Percentiles rank a stretch among this genome's conserved stretches.
These are phyloP conservation scores for Indri indri DNA, from an alignment of 2,113 vertebrate genomes.

Conservation along the genomic window DNA sequence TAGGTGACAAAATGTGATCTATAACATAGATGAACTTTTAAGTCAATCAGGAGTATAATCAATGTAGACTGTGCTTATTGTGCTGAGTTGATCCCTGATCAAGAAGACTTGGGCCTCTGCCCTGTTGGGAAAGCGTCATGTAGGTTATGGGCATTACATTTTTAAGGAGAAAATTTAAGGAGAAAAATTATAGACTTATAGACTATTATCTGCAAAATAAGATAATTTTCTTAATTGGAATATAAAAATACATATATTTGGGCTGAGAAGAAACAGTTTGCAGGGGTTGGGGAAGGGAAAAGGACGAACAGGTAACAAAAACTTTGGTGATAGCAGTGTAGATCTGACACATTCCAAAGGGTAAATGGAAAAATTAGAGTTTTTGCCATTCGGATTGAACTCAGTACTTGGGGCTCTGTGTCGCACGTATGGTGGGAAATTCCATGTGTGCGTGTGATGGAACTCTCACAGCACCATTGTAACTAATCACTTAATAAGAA, in stretches of 20 bases:
- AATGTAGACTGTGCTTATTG: not conserved
- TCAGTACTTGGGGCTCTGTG: not conserved
- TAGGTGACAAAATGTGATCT: not conserved
- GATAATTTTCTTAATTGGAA: not conserved
- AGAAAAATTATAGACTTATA: not conserved
- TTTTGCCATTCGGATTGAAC: not conserved
- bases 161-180: not conserved
- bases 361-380: not conserved
- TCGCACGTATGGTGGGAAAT: not conserved
- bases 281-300: rapidly evolving
- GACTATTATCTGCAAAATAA: not conserved
- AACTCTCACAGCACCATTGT: not conserved
- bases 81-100: not conserved
- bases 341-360: not conserved
- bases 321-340: not conserved
- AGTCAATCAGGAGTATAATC: not conserved
- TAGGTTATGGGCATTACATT: not conserved
- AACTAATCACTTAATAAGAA: not conserved
- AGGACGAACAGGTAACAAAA: not conserved
- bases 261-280: not conserved
- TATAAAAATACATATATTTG: not conserved
- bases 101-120: not conserved
- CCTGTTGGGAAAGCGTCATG: not conserved
- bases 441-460: not conserved
- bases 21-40: not conserved